phyloP scores from a whole-genome alignment of 2,113 vertebrate species.

The Trogon surrucura region DNA sequence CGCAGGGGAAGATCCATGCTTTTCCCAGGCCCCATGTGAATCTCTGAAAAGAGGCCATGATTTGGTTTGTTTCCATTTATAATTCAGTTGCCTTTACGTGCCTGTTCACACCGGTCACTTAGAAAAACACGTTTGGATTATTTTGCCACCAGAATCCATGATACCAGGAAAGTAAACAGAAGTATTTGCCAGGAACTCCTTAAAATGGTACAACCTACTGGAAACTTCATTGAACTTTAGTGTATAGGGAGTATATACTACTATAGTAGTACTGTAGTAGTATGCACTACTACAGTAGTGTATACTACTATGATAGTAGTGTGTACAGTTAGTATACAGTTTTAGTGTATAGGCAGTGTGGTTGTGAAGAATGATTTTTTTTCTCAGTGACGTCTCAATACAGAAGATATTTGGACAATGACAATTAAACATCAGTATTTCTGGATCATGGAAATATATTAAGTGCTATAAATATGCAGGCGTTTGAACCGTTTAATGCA shows the following conservation, averaged over 20 bases:
- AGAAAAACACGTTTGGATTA: constrained; percentile 40
- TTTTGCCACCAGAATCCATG: constrained; percentile 59
- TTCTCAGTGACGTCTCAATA: not conserved
- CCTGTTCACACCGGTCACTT: constrained; percentile 30
- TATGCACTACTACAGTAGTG: no score
- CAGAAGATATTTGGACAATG: not conserved
- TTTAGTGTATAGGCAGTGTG: not conserved
- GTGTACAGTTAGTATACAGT: no score
- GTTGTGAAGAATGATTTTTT: not conserved
- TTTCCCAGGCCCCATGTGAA: not conserved
- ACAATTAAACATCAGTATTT: not conserved
- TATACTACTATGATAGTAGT: no score
- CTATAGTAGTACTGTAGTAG: no score
- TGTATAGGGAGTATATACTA: no score
- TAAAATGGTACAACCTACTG: not conserved
- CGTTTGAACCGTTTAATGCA: not conserved
- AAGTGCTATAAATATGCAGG: not conserved
- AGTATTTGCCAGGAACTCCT: constrained; percentile 49
- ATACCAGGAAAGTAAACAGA: constrained; percentile 39
- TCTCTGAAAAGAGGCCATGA: not conserved
- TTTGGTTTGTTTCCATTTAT: not conserved
- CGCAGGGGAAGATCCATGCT: not conserved
- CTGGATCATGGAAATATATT: not conserved
- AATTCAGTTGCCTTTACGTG: constrained; percentile 30
- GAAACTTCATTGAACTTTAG: not conserved